Base-by-base conservation (phyloP, 2,113 vertebrate species). In the Oreotragus oreotragus region DNA sequence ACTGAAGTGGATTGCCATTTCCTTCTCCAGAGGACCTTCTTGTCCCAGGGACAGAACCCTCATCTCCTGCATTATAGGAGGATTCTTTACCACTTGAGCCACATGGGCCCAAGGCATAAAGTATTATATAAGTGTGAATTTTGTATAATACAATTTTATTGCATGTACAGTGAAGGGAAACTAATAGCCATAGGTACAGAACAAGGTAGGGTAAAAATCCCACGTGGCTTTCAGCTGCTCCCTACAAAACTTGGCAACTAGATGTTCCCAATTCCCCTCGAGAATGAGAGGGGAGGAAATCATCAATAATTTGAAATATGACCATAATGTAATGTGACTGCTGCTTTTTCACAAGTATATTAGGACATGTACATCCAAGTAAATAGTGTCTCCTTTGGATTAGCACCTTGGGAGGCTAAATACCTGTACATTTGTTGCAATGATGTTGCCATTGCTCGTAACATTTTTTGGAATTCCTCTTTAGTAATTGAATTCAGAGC, bases 221-320 rank as follows among this genome's bases (percentile, higher is more conserved):
- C 77, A 95, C 77, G 58, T 91, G 76, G 81, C 58, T 97, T 95
- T 97, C 88, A 96, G 77, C 76, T 94, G 76, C 57, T 97, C 76
- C 84, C 36, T 91, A 73, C 53, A 90, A 95, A 94, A 92, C 66
- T 83, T 95, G 84, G 81, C 49, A 97, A 91, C 47, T 83, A 97
- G 28, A 70, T 94, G 60, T 91, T 97, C 66, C 55, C 97, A 94
- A 91, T 92, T 47, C 28, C 58, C 57, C 95, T 2, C 90, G 76
- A 70, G 49, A 95, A 85, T 14, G 12, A 96, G 88, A 91, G 45
- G 36, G 88, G 64, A 92, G 45, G 77, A 97, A 98, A 96, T 16
- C 43, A 51, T 90, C 64, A 97, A 93, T 92, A 89, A 97, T 92
- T 92, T 96, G 60, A 96, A 96, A 64, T 58, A 12, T 92, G 81